Conservation (phyloP, 2,113 vertebrate species). For the Pitta sordida region DNA sequence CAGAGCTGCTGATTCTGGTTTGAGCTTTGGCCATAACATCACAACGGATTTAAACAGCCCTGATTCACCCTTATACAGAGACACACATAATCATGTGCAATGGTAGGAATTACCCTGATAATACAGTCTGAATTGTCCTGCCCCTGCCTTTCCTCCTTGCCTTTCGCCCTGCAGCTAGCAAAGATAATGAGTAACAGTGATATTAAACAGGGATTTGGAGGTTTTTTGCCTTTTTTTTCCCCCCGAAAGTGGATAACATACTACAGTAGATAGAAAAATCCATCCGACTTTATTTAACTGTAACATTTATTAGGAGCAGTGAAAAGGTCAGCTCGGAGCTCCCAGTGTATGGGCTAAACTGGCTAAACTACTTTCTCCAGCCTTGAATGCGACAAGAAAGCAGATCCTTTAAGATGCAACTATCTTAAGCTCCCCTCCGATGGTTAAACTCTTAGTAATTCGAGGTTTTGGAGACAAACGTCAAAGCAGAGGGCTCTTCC, state of each 20-base stretch:
- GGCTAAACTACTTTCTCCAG: slow-evolving; percentile 62
- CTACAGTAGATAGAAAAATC: slow-evolving; percentile 68
- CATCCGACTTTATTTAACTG: slow-evolving; percentile 66
- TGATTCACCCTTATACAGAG: neutral
- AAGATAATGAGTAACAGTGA: slow-evolving; percentile 69
- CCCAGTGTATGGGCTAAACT: slow-evolving; percentile 50
- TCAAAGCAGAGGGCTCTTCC: slow-evolving; percentile 73
- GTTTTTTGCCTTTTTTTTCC: neutral
- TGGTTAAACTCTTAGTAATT: slow-evolving; percentile 72
- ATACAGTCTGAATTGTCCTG: slow-evolving; percentile 20
- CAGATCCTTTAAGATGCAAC: slow-evolving; percentile 73
- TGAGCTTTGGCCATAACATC: neutral
- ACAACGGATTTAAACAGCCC: neutral
- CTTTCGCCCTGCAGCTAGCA: slow-evolving; percentile 32
- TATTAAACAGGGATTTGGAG: slow-evolving; percentile 62
- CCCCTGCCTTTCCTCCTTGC: slow-evolving; percentile 42
- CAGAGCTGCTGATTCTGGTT: neutral
- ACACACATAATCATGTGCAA: neutral
- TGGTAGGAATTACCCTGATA: slow-evolving; percentile 49
- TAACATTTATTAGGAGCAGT: slow-evolving; percentile 70
- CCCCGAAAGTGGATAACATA: slow-evolving; percentile 54
- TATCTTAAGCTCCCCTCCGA: slow-evolving; percentile 68
- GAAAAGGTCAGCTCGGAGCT: slow-evolving; percentile 66
- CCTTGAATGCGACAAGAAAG: slow-evolving; percentile 64
- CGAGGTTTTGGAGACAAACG: slow-evolving; percentile 72